Evolutionary conservation across 2,888 invertebrate species (phyloP), one percentile per base, ranked within the genome.

Genomic region (Luperina nickerlii): DNA sequence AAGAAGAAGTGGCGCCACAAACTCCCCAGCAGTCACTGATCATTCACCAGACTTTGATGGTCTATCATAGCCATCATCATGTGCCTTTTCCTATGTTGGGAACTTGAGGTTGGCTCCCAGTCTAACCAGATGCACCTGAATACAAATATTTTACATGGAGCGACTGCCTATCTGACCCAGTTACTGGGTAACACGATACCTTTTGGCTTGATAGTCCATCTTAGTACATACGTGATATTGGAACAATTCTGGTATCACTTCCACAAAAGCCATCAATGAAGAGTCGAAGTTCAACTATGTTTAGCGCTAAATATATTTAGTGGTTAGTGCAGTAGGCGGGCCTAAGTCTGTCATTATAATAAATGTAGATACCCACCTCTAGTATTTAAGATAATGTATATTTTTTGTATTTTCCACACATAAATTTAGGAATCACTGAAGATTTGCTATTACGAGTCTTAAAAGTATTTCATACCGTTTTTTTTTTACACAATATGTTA

Each of bases 311-410:
- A 70, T 70, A 1, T 38, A 38, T 81, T 38, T 27, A 18, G 48
- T 27, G 4, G 13, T 73, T 42, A 51, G 24, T 60, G 18, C 0
- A 32, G 9, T 7, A n/a, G 38, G 9, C 18, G 13, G 24, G 9
- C 13, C 2, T 7, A 42, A 69, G 82, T 87, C 87, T 81, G 89
- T 81, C 79, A 72, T 76, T 73, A 54, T 24, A 74, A 54, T 63
- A 78, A 62, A 48, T 88, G 85, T 88, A 84, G 54, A 87, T 87
- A 84, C 88, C 90, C 87, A 88, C 88, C 87, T 89, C 13, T 90
- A 81, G n/a, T 0, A 2, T 24, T 3, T 90, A 82, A 79, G 78
- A 76, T 68, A 68, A 79, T 88, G 90, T 88, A 88, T 88, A 89
- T 88, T 88, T 89, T 88, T 86, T 84, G 82, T 84, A 88, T 66